These are phyloP conservation scores for Phaethornis superciliosus DNA, from an alignment of 2,113 vertebrate genomes.

Conservation along the genomic window DNA sequence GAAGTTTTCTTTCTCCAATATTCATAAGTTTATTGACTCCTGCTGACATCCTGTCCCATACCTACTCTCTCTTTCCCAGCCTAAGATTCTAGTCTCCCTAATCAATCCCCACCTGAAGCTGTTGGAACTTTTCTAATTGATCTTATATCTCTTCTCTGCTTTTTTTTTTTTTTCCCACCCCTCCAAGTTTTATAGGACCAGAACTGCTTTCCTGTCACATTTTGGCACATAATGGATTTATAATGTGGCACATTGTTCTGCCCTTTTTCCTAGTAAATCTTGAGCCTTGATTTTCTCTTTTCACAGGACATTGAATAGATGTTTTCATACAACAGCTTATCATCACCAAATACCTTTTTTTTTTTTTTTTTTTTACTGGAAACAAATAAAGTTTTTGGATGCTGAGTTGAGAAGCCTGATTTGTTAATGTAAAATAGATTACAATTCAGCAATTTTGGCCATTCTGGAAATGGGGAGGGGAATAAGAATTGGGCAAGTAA, in stretches of 20 bases:
- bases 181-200: accelerated
- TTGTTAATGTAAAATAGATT: not conserved
- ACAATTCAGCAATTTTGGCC: not conserved
- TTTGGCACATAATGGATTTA: not conserved
- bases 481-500: not conserved
- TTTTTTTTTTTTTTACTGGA: not conserved
- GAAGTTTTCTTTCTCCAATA: not conserved
- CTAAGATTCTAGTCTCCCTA: not conserved
- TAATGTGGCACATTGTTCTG: not conserved
- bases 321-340: not conserved
- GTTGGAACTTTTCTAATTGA: not conserved
- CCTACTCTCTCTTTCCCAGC: not conserved
- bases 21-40: not conserved
- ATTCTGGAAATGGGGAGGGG: not conserved
- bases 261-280: not conserved
- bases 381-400: not conserved
- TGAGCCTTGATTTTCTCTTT: not conserved
- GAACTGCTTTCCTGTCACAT: not conserved
- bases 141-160: not conserved
- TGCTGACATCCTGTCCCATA: not conserved
- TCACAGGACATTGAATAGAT: not conserved
- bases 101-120: not conserved
- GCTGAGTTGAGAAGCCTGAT: not conserved
- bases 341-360: not conserved
- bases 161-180: not conserved